Base-by-base conservation (phyloP, 2,888 invertebrate species). In the Drosophila gaucha region DNA sequence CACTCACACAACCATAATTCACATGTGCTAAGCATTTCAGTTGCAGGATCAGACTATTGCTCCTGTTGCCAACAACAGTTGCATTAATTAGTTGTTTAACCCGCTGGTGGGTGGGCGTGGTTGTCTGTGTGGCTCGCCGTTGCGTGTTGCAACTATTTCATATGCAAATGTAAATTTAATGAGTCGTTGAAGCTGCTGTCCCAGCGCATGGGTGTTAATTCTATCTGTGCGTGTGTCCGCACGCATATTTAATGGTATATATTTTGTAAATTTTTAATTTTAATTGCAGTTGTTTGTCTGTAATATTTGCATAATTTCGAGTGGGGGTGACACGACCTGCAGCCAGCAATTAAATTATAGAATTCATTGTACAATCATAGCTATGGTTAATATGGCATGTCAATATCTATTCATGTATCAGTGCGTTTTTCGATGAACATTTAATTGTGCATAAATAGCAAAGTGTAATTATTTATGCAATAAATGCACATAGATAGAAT, bases 101-200 rank as follows among this genome's bases (percentile, higher is more conserved):
- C 35, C 56, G 10, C 10, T 14, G 18, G 31, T 33, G 36, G n/a
- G 39, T 14, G 22, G 12, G 47, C 12, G 22, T 43, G 30, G 52
- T 3, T 38, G 38, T 20, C n/a, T 20, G 50, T 50, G 50, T 18
- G 50, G 38, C 10, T 68, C 43, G 50, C 18, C 9, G 31, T 62
- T 64, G 63, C 54, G 86, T 65, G 88, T 67, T 75, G 77, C 70
- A 85, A 82, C 78, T 82, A 83, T 88, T 77, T 80, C 72, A 54
- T 80, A 86, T 88, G 86, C 83, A 82, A 86, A 83, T 88, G 74
- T 59, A 83, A 78, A 80, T 84, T 80, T 88, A 84, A 84, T 88
- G 83, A 88, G 78, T 84, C 74, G 88, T 79, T 70, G 72, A 73
- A 73, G 55, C 76, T 55, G 58, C 38, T 60, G 43, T 66, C 57